These are phyloP conservation scores for Rotaria socialis DNA, from an alignment of 2,888 invertebrate genomes.

Conservation along the genomic window DNA sequence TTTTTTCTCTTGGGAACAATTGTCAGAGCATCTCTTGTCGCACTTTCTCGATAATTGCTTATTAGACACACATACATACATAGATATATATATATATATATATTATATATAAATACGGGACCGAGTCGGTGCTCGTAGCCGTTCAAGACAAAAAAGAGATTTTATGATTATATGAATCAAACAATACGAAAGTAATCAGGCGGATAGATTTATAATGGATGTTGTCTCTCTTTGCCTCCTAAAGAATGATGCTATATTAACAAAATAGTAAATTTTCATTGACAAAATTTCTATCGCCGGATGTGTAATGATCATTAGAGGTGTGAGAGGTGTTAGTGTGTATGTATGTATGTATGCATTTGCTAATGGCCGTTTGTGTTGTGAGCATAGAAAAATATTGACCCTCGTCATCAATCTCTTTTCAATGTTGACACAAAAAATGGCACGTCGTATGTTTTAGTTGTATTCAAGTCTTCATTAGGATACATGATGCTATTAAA, in stretches of 20 bases:
- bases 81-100: not conserved
- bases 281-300: not conserved
- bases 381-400: conserved; percentile 29
- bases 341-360: conserved; percentile 6
- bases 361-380: not conserved
- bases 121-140: not conserved
- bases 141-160: not conserved
- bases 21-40: not conserved
- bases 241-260: conserved; percentile 6
- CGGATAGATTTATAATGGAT: not conserved
- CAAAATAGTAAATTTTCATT: not conserved
- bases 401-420: conserved; percentile 18
- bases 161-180: not conserved
- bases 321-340: conserved; percentile 26
- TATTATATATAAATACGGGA: not conserved
- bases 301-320: conserved; percentile 26
- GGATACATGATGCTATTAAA: conserved; percentile 27
- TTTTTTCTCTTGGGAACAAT: not conserved
- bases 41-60: conserved; percentile 26
- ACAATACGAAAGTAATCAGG: not conserved
- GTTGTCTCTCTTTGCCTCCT: not conserved
- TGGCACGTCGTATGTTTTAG: conserved; percentile 29
- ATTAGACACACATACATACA: not conserved
- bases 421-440: conserved; percentile 20
- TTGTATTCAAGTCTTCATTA: conserved; percentile 18